Conservation (phyloP, 2,888 invertebrate species). For the Oscheius sp. region DNA sequence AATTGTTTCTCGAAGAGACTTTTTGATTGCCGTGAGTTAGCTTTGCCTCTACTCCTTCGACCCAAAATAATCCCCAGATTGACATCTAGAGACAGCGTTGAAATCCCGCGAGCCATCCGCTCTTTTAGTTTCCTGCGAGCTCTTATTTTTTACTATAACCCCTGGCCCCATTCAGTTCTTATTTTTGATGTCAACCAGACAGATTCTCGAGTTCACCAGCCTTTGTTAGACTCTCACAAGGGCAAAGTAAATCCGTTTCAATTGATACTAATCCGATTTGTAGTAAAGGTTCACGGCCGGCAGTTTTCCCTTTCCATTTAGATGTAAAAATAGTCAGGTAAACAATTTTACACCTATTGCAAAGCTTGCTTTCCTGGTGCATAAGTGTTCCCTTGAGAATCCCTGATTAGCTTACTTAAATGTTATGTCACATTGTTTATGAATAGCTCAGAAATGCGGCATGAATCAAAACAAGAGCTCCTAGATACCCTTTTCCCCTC, state of each 20-base stretch:
- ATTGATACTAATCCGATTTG: constrained; percentile 28
- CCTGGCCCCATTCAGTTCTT: no score
- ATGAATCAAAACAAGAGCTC: constrained; percentile 8
- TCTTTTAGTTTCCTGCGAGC: background rate
- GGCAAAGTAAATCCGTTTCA: constrained; percentile 18
- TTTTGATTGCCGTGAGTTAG: background rate
- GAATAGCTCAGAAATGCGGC: background rate
- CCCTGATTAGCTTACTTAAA: background rate
- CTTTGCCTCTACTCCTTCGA: no score
- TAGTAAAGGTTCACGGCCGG: background rate
- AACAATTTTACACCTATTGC: no score
- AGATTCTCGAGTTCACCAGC: background rate
- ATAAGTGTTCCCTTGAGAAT: no score
- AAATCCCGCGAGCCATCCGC: constrained; percentile 17
- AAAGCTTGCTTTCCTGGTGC: no score
- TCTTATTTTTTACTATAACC: no score
- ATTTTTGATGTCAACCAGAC: background rate
- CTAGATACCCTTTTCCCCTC: background rate
- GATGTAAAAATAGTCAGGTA: no score
- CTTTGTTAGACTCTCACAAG: background rate
- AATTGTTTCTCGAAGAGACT: constrained; percentile 1
- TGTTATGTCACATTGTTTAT: constrained; percentile 3
- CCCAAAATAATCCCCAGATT: constrained; percentile 2
- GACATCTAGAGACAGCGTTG: background rate
- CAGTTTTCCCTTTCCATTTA: background rate